Evolutionary conservation across 2,797 vertebrate species (phyloP), one percentile per base, ranked within the genome.

Genomic region (Bradypodion ventrale): DNA sequence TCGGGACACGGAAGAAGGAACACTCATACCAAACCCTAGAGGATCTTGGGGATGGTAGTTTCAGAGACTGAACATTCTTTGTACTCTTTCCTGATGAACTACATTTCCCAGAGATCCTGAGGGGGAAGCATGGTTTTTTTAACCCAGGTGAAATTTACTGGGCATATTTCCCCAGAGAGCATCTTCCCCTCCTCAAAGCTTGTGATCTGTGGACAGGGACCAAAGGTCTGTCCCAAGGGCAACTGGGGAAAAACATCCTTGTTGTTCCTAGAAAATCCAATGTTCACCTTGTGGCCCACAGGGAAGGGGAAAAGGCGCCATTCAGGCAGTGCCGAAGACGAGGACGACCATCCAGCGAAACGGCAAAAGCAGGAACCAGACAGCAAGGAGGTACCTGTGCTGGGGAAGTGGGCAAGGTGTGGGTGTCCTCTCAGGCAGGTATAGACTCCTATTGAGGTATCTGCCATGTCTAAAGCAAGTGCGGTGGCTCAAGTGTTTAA

Each of bases 251-350:
- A n/a, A n/a, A n/a, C n/a, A n/a, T n/a, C n/a, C n/a, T 15, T 5
- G 19, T 23, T 56, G 52, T 21, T 13, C 52, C 52, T 21, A 16
- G 5, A 56, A 23, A 23, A 23, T 15, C 52, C 12, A 65, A 29
- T 12, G 29, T 4, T 21, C 5, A 19, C 89, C 75, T 73, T 76
- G 13, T 73, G 75, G 2, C 52, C 63, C 78, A 0, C 89, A 96
- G 96, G 95, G 25, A 94, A 90, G 59, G 96, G 96, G 49, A 96
- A 96, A 80, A 85, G 96, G 79, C 89, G 95, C 1, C 90, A 88
- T 10, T 95, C 94, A 0, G 94, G 94, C 0, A 94, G 94, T 0
- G 91, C 94, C 4, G 95, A 96, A 0, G 93, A 94, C 6, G 29
- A 78, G 0, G 80, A 85, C 0, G 92, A 94, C 0, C 93, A 35